A percentile compares a stretch with the other conserved stretches of the same genome.
These are phyloP conservation scores for Drosophila subobscura DNA, from an alignment of 1,140 invertebrate species.

Conservation along the genomic window DNA sequence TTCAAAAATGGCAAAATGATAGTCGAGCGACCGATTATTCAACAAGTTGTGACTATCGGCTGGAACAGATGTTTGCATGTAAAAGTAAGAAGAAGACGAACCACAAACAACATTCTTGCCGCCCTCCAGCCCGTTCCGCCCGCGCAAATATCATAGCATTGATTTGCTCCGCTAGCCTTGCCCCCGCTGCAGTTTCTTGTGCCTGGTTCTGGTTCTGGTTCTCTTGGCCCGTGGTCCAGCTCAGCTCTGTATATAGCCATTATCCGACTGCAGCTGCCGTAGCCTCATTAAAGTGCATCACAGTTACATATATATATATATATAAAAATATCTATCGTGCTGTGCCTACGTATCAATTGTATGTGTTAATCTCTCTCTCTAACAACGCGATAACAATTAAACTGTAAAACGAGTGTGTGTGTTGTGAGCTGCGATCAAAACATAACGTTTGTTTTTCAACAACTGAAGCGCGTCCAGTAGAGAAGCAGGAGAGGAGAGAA, in stretches of 20 bases:
- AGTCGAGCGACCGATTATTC: conserved; percentile 37
- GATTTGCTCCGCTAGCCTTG: conserved; percentile 41
- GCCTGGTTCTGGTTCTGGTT: conserved; percentile 36
- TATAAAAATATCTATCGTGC: too few species aligned
- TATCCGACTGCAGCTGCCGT: conserved; percentile 17
- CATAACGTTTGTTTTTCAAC: conserved; percentile 39
- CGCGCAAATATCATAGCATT: conserved; percentile 25
- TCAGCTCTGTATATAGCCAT: too few species aligned
- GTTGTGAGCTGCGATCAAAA: conserved; percentile 10
- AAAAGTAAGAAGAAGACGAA: conserved; percentile 50
- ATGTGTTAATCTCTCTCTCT: too few species aligned
- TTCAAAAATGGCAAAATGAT: not conserved
- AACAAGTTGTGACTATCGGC: conserved; percentile 50
- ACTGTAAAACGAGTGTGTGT: not conserved
- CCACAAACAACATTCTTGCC: conserved; percentile 62
- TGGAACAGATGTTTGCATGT: conserved; percentile 30
- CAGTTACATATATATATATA: too few species aligned
- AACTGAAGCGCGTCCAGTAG: conserved; percentile 56
- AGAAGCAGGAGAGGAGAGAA: conserved; percentile 32
- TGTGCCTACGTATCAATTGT: too few species aligned
- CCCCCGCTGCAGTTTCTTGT: conserved; percentile 6
- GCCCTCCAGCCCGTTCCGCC: conserved; percentile 27
- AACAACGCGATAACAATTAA: too few species aligned
- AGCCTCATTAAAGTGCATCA: conserved; percentile 1
- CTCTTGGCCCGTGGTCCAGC: conserved; percentile 9